Conservation (phyloP, 2,797 vertebrate species). For the Ataeniobius toweri region DNA sequence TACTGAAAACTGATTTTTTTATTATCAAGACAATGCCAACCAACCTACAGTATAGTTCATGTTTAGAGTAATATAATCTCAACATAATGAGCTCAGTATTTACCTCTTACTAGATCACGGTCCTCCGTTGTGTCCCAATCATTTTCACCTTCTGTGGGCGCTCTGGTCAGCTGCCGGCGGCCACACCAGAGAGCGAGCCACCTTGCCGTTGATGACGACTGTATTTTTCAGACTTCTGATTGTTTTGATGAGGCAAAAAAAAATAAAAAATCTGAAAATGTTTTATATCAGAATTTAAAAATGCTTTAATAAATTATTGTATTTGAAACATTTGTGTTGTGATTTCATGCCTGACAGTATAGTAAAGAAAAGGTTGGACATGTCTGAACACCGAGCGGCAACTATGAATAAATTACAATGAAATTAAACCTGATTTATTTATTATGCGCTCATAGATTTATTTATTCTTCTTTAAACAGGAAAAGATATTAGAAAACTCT, state of each 20-base stretch:
- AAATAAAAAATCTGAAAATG: constrained; percentile 69
- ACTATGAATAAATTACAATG: neutral
- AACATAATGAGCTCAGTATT: constrained; percentile 58
- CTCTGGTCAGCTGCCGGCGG: constrained; percentile 88
- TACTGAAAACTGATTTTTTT: constrained; percentile 6
- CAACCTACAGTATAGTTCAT: constrained; percentile 37
- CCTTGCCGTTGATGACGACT: constrained; percentile 71
- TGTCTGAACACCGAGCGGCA: neutral
- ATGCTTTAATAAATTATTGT: constrained; percentile 95
- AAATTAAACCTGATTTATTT: neutral
- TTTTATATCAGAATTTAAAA: constrained; percentile 93
- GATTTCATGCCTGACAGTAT: neutral
- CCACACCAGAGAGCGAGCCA: constrained; percentile 80
- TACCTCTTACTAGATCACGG: constrained; percentile 63
- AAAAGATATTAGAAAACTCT: neutral
- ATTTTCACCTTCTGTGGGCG: constrained; percentile 57
- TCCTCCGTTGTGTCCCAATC: constrained; percentile 66
- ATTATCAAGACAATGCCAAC: constrained; percentile 26
- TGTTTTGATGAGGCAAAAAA: constrained; percentile 68
- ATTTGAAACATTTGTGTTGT: constrained; percentile 69
- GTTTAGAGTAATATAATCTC: constrained; percentile 36
- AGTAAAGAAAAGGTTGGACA: neutral
- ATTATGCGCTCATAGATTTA: neutral
- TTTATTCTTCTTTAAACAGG: neutral
- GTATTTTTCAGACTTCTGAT: constrained; percentile 80